Percentiles rank a stretch among this genome's conserved stretches.
phyloP scores from a whole-genome alignment of 2,888 invertebrate genomes.

The Himalopsyche tibetana region DNA sequence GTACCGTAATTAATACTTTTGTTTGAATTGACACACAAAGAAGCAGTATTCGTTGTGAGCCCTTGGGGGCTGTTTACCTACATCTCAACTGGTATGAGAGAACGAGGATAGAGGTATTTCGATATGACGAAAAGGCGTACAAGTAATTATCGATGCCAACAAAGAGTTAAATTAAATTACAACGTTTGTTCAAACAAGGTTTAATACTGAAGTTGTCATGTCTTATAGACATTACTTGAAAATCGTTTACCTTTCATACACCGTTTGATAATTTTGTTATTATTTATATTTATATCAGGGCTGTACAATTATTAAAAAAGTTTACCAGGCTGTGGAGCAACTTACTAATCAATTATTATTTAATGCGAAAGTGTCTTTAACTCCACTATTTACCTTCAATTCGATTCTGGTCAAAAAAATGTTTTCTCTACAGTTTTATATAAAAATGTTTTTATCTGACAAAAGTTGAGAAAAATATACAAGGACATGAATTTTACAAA shows the following conservation, averaged over 20 bases:
- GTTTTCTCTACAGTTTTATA: no score
- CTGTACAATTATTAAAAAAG: no score
- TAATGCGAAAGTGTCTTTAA: no score
- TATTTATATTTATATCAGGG: no score
- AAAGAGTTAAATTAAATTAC: not conserved
- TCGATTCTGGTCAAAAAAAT: no score
- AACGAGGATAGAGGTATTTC: not conserved
- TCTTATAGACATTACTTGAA: not conserved
- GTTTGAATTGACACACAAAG: conserved; percentile 10
- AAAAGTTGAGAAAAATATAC: no score
- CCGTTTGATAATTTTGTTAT: no score
- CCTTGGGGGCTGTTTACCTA: not conserved
- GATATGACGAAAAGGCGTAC: not conserved
- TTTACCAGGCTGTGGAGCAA: no score
- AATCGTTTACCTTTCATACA: not conserved
- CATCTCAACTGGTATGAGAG: not conserved
- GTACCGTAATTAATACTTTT: conserved; percentile 13
- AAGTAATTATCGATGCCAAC: not conserved
- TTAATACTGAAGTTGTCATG: not conserved
- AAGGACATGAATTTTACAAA: no score
- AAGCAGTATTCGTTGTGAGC: not conserved
- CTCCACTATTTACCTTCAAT: no score
- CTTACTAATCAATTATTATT: no score
- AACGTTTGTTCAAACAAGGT: not conserved
- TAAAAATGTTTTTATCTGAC: no score